Conservation (phyloP, 1,140 invertebrate species). For the Oryctes rhinoceros region DNA sequence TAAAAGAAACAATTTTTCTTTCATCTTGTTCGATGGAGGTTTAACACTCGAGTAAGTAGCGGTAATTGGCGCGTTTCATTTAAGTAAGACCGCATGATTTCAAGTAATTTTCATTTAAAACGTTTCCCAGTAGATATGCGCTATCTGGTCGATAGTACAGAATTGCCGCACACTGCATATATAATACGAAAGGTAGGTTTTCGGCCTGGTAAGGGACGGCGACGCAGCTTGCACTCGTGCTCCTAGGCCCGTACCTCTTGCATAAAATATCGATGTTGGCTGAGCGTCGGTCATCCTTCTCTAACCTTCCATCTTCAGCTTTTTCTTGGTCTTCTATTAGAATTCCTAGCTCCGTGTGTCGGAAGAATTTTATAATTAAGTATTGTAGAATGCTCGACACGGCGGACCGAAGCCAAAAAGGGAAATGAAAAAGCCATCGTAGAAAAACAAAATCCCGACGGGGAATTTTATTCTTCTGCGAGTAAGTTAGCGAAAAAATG, state of each 20-base stretch:
- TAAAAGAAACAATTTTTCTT: too few species aligned
- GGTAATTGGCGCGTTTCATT: too few species aligned
- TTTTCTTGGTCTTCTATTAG: conserved; percentile 32
- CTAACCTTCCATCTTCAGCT: background rate
- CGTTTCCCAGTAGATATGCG: too few species aligned
- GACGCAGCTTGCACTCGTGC: conserved; percentile 27
- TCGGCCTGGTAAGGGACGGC: conserved; percentile 12
- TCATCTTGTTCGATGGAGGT: too few species aligned
- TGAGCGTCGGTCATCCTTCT: background rate
- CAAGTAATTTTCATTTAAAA: too few species aligned
- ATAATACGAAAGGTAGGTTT: background rate
- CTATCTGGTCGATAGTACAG: too few species aligned
- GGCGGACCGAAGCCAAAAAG: background rate
- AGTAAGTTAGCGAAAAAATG: too few species aligned
- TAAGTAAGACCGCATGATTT: too few species aligned
- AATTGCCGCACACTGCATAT: too few species aligned
- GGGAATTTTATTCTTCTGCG: too few species aligned
- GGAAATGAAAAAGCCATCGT: background rate
- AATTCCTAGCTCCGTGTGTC: conserved; percentile 33
- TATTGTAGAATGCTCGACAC: background rate
- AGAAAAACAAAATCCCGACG: too few species aligned
- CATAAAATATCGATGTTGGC: conserved; percentile 35
- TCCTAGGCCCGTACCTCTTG: conserved; percentile 16
- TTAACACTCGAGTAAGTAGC: too few species aligned
- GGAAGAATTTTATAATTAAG: conserved; percentile 36